Conservation (phyloP, 2,888 invertebrate species). For the Drosophila mettleri region DNA sequence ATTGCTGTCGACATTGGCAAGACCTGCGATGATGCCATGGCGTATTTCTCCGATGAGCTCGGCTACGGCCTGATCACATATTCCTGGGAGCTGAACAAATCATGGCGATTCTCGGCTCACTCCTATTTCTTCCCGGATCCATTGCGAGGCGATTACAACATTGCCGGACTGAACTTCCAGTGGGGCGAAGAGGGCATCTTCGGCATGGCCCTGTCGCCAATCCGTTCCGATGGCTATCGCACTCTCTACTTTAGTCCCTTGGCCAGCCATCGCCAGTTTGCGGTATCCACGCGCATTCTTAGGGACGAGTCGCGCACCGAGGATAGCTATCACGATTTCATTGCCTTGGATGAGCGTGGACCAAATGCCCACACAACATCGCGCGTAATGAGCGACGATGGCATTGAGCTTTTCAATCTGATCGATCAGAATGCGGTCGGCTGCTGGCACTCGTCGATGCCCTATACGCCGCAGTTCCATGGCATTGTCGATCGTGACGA, state of each 20-base stretch:
- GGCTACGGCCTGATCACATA: conserved; percentile 93
- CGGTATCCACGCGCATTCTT: conserved; percentile 90
- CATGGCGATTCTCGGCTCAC: conserved; percentile 91
- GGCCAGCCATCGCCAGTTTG: conserved; percentile 91
- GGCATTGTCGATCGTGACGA: conserved; percentile 91
- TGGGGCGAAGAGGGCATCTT: conserved; percentile 94
- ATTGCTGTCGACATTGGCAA: conserved; percentile 92
- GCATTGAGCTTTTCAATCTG: conserved; percentile 91
- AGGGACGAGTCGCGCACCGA: conserved; percentile 89
- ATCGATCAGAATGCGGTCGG: conserved; percentile 93
- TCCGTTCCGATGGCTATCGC: conserved; percentile 88
- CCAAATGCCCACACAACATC: conserved; percentile 90
- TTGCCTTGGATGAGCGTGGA: conserved; percentile 87
- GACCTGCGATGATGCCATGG: conserved; percentile 91
- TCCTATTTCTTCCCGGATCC: conserved; percentile 94
- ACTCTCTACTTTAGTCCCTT: conserved; percentile 92
- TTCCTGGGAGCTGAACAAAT: conserved; percentile 90
- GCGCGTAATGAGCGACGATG: conserved; percentile 90
- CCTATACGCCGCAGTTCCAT: conserved; percentile 88
- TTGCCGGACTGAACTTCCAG: conserved; percentile 93
- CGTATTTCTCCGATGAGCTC: conserved; percentile 93
- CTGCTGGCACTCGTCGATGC: conserved; percentile 91
- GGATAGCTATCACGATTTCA: conserved; percentile 90
- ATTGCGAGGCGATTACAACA: conserved; percentile 90
- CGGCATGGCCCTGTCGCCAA: conserved; percentile 90